Conservation (phyloP, 92 coral and sea anemone species). For the Bergia sp. region DNA sequence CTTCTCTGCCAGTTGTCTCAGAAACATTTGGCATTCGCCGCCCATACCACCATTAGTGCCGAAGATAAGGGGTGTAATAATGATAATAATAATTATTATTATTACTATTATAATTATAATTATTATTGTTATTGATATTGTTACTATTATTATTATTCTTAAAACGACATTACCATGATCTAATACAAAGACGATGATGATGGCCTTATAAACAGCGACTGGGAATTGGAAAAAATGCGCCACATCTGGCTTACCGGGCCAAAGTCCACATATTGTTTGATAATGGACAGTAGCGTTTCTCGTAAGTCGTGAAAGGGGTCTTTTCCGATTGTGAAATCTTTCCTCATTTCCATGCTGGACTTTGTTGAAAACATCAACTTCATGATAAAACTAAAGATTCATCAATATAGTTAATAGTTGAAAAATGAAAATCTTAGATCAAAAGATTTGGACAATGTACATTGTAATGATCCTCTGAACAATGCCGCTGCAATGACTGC, state of each 20-base stretch:
- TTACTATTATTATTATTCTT: too few relatives aligned
- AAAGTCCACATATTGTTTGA: neutral
- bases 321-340: neutral
- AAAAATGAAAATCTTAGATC: too few relatives aligned
- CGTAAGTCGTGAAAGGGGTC: neutral
- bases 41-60: too few relatives aligned
- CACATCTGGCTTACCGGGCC: neutral
- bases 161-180: neutral
- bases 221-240: neutral
- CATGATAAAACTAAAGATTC: neutral
- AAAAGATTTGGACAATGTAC: too few relatives aligned
- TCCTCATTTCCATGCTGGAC: neutral
- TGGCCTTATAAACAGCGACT: neutral
- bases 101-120: too few relatives aligned
- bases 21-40: too few relatives aligned
- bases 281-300: neutral
- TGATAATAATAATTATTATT: too few relatives aligned
- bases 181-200: neutral
- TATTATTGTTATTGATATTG: too few relatives aligned
- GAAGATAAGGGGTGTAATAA: too few relatives aligned
- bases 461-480: neutral
- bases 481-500: neutral
- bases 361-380: neutral
- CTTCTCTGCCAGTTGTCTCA: too few relatives aligned
- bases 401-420: neutral